phyloP scores from a whole-genome alignment of 2,888 invertebrate genomes.

The Drosophila sordidapex region DNA sequence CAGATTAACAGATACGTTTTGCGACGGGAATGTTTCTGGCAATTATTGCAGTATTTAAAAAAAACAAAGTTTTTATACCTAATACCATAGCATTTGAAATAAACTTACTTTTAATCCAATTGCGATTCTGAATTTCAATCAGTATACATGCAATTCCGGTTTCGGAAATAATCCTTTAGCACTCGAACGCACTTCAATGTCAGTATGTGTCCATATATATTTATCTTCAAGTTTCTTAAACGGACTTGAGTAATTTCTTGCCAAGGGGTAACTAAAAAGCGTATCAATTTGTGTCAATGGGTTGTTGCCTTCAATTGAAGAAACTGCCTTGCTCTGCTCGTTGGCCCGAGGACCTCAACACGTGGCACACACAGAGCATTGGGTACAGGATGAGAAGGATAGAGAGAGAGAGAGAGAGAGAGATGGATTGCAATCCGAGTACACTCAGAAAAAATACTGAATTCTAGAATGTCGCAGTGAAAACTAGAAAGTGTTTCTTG shows the following conservation, averaged over 20 bases:
- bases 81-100: neutral
- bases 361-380: constrained; percentile 10
- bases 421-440: neutral
- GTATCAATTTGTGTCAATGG: constrained; percentile 75
- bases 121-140: neutral
- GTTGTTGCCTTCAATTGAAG: constrained; percentile 68
- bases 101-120: neutral
- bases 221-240: neutral
- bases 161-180: neutral
- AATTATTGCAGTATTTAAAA: neutral
- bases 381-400: neutral
- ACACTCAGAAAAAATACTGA: neutral
- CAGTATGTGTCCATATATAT: neutral
- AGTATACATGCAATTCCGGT: neutral
- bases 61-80: neutral
- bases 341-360: constrained; percentile 27
- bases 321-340: constrained; percentile 6
- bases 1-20: no score
- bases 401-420: neutral
- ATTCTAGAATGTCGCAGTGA: neutral
- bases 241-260: constrained; percentile 2
- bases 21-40: neutral
- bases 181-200: neutral
- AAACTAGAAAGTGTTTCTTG: neutral
- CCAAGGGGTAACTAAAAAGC: constrained; percentile 57